Evolutionary conservation across 2,797 vertebrate species (phyloP).

Genomic region (Masticophis lateralis): DNA sequence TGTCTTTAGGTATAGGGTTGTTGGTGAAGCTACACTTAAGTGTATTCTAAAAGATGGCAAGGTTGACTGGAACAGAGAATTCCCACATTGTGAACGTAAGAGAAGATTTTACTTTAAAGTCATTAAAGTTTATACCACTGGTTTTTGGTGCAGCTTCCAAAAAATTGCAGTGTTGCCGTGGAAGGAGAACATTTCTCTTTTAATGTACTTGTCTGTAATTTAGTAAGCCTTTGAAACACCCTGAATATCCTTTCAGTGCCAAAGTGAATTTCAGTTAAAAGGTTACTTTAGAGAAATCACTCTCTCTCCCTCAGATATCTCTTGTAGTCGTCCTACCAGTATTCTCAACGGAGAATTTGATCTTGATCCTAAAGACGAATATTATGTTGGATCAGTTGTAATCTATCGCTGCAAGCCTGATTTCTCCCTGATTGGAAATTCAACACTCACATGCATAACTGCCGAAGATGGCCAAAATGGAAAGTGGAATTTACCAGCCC

Average conservation of each 20-base stretch:
- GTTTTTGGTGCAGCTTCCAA: neutral
- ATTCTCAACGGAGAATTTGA: neutral
- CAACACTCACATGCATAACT: neutral
- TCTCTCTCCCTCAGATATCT: neutral
- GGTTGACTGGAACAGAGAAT: neutral
- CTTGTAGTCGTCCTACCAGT: neutral
- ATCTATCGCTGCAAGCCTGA: neutral
- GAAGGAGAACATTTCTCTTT: neutral
- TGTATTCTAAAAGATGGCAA: neutral
- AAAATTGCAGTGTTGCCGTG: neutral
- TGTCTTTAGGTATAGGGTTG: neutral
- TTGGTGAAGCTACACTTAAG: neutral
- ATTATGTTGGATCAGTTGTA: neutral
- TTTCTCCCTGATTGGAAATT: neutral
- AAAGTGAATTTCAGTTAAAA: neutral
- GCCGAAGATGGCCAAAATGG: neutral
- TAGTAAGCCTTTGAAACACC: neutral
- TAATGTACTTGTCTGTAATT: slow-evolving; percentile 17
- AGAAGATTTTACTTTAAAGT: neutral
- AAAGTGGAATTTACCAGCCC: neutral
- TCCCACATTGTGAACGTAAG: neutral
- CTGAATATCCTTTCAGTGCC: neutral
- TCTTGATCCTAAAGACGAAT: accelerated
- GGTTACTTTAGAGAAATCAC: neutral
- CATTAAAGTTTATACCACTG: neutral